These are phyloP conservation scores for Helogale parvula DNA, from an alignment of 2,113 vertebrate genomes.

Conservation along the genomic window DNA sequence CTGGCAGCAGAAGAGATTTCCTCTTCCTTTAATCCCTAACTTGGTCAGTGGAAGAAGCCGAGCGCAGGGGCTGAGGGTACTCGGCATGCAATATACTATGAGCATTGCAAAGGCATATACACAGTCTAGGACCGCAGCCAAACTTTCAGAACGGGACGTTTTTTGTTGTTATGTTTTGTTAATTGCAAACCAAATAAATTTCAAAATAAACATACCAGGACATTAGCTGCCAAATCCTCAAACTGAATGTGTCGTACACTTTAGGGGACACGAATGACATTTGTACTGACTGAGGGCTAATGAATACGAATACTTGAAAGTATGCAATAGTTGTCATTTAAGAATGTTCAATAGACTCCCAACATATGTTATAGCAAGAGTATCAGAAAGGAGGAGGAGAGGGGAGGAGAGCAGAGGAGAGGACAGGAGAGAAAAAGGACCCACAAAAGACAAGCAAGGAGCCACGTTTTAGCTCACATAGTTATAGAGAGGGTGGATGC, in stretches of 20 bases:
- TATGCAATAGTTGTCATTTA: neutral
- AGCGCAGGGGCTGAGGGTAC: neutral
- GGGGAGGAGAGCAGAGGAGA: accelerated
- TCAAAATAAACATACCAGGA: constrained; percentile 16
- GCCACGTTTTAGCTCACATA: neutral
- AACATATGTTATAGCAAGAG: neutral
- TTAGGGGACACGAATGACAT: neutral
- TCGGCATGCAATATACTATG: neutral
- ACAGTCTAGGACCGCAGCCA: constrained; percentile 12
- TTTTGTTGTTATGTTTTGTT: neutral
- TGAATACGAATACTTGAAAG: neutral
- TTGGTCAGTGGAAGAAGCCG: neutral
- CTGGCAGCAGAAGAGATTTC: neutral
- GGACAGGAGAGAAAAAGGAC: neutral
- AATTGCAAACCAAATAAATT: constrained; percentile 16
- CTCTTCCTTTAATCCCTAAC: constrained; percentile 20
- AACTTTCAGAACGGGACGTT: neutral
- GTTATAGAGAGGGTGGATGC: neutral
- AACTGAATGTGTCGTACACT: neutral
- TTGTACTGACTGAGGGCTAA: neutral
- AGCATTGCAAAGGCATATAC: neutral
- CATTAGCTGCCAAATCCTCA: neutral
- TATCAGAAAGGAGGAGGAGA: neutral
- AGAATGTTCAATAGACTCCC: neutral
- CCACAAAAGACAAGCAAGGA: neutral